Conservation (phyloP, 1,140 invertebrate genomes). For the Artemia franciscana region DNA sequence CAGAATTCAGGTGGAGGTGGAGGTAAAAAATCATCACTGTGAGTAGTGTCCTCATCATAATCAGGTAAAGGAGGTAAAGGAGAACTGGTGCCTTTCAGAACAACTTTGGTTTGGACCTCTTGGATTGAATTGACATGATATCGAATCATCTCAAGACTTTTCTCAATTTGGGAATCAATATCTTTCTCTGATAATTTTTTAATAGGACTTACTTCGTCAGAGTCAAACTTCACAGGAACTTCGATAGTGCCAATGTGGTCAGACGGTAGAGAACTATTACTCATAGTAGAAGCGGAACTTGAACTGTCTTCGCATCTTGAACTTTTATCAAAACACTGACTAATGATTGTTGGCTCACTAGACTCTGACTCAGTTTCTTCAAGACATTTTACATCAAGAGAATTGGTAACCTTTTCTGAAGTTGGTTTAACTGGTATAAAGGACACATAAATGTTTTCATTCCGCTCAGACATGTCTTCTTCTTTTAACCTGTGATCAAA, state of each 20-base stretch:
- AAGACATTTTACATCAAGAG: background rate
- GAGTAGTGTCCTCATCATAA: constrained; percentile 10
- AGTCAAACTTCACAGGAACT: background rate
- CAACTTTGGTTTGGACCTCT: constrained; percentile 10
- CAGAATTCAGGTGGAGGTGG: constrained; percentile 3
- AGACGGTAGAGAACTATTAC: background rate
- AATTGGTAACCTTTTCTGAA: background rate
- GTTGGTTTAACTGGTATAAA: background rate
- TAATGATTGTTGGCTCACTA: background rate
- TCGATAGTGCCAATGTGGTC: constrained; percentile 1
- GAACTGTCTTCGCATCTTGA: background rate
- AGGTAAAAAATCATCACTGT: background rate
- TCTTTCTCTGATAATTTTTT: constrained; percentile 3
- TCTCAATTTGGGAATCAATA: constrained; percentile 21
- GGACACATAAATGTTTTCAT: constrained; percentile 1
- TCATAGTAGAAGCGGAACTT: background rate
- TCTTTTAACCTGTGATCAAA: constrained; percentile 3
- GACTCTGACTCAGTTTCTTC: background rate
- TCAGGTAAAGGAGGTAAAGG: constrained; percentile 17
- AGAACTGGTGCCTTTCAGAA: background rate
- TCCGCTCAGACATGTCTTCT: background rate
- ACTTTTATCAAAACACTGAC: background rate
- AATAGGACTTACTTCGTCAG: background rate
- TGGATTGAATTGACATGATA: constrained; percentile 21
- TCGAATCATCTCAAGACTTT: constrained; percentile 21